Evolutionary conservation across 2,888 invertebrate species (phyloP).

Genomic region (Emmelina monodactyla): DNA sequence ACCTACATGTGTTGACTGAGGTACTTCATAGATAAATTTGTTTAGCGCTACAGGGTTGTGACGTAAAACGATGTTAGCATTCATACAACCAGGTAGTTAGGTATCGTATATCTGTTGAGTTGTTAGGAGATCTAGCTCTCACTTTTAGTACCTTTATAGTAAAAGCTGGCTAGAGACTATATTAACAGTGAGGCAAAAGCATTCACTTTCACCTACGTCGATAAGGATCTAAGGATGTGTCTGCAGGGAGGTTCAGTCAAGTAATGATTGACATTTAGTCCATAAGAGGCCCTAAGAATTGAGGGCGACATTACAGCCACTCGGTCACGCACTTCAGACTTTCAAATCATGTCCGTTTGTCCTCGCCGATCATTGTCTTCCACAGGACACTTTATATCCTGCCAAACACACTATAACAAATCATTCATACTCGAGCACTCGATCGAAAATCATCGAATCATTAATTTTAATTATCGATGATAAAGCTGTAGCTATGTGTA

Average conservation of each 20-base stretch:
- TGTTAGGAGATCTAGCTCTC: too few relatives aligned
- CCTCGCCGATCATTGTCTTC: constrained; percentile 52
- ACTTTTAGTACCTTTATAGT: too few relatives aligned
- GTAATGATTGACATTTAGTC: constrained; percentile 53
- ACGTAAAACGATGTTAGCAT: too few relatives aligned
- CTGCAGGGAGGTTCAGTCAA: constrained; percentile 37
- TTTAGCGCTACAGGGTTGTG: too few relatives aligned
- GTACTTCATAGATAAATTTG: too few relatives aligned
- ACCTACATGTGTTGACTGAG: too few relatives aligned
- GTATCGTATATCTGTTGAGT: too few relatives aligned
- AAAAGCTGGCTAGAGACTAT: too few relatives aligned
- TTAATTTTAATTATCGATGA: constrained; percentile 14
- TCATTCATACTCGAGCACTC: constrained; percentile 45
- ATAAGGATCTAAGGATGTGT: constrained; percentile 38
- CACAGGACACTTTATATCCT: constrained; percentile 60
- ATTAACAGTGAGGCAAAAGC: too few relatives aligned
- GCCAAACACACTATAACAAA: constrained; percentile 34
- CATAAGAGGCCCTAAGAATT: constrained; percentile 36
- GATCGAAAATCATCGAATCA: constrained; percentile 27
- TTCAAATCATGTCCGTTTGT: constrained; percentile 42
- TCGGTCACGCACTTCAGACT: constrained; percentile 58
- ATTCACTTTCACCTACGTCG: constrained; percentile 39
- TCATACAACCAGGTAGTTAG: too few relatives aligned
- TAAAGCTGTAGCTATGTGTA: constrained; percentile 33
- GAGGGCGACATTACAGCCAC: constrained; percentile 50